Evolutionary conservation across 2,888 invertebrate species (phyloP), one percentile per base, ranked within the genome.

Genomic region (Acanthosepion lycidas): DNA sequence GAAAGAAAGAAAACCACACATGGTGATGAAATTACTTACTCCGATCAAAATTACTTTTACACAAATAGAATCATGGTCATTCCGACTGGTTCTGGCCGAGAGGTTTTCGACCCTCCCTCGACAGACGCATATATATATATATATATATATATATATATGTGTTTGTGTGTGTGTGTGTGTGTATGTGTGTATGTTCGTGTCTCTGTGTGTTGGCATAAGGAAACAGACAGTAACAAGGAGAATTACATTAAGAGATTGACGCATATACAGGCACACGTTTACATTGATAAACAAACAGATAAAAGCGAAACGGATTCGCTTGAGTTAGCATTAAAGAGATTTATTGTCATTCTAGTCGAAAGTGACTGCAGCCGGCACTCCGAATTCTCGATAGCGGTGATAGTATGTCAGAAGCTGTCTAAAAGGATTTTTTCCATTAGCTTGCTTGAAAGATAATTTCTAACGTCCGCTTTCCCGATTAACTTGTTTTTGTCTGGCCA

Each of bases 291-390:
- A n/a, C 9, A 78, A 78, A n/a, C 78, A n/a, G 28, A 78, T 78
- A 78, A 28, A 28, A 78, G 78, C 78, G 12, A n/a, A 78, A 78
- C n/a, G 78, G 78, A 78, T 78, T 78, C 78, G 78, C 78, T 78
- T 78, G n/a, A 78, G 78, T 78, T 78, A 78, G n/a, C 78, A 78
- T 78, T n/a, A 78, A 78, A 78, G 78, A n/a, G 78, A 78, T 78
- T 78, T 78, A 78, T 78, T 78, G 78, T 78, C 78, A 78, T 78
- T 78, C 78, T 78, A 78, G n/a, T 78, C n/a, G 78, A 78, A 78
- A 78, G 78, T 78, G 78, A 78, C 78, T 78, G 78, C 9, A 78
- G 78, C 78, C 78, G n/a, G 78, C 78, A n/a, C 78, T 78, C n/a
- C n/a, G 9, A 78, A 12, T n/a, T 78, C n/a, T n/a, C n/a, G 15